These are phyloP conservation scores for Hermaeophaga mercurialis DNA, from an alignment of 2,888 invertebrate species.

Conservation along the genomic window DNA sequence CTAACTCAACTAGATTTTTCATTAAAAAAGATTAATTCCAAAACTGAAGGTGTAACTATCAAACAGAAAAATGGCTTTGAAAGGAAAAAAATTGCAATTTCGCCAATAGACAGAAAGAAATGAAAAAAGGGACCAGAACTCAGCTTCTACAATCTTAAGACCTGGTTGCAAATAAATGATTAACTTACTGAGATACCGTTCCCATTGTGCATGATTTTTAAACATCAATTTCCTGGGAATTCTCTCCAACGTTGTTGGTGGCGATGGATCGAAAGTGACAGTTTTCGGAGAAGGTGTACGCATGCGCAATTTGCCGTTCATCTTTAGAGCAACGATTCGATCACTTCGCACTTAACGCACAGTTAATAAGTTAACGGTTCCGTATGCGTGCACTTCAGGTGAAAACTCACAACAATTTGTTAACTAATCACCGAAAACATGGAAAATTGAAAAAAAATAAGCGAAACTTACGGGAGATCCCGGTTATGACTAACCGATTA, in stretches of 20 bases:
- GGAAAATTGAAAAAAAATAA: constrained; percentile 2
- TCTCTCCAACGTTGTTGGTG: constrained; percentile 63
- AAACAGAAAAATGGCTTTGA: no score
- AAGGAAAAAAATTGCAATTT: no score
- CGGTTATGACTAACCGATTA: constrained; percentile 52
- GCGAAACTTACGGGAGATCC: constrained; percentile 46
- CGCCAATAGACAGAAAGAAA: no score
- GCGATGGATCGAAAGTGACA: constrained; percentile 68
- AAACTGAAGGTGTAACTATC: no score
- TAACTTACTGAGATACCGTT: constrained; percentile 63
- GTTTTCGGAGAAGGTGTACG: constrained; percentile 70
- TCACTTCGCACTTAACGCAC: constrained; percentile 10
- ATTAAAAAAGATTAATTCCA: no score
- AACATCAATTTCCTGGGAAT: constrained; percentile 53
- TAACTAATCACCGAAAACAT: not conserved
- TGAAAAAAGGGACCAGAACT: no score
- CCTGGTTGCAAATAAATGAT: not conserved
- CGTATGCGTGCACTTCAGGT: not conserved
- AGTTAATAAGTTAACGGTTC: not conserved
- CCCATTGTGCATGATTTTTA: constrained; percentile 57
- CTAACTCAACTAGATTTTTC: no score
- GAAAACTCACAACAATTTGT: not conserved
- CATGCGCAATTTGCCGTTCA: constrained; percentile 65
- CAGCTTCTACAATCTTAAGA: not conserved
- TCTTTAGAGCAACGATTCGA: constrained; percentile 45